phyloP scores from a whole-genome alignment of 2,797 vertebrate species.

The Nannoperca obscura region DNA sequence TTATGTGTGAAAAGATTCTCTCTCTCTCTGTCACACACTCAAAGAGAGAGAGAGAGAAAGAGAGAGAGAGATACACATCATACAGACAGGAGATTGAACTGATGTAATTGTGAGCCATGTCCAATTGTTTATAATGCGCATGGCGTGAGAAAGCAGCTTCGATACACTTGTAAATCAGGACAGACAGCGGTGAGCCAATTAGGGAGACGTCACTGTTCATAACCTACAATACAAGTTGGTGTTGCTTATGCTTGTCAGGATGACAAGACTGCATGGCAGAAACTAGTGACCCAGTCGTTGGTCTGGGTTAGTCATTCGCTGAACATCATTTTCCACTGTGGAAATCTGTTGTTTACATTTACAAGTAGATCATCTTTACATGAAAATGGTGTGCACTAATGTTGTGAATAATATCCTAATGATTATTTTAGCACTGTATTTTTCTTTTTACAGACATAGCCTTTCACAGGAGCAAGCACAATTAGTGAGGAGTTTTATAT shows the following conservation, averaged over 20 bases:
- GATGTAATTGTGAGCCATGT: constrained; percentile 57
- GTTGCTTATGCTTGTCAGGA: constrained; percentile 51
- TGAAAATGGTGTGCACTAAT: constrained; percentile 4
- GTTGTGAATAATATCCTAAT: constrained; percentile 12
- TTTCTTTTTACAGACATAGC: background rate
- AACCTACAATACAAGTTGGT: constrained; percentile 50
- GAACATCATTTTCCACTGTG: constrained; percentile 10
- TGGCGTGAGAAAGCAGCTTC: constrained; percentile 57
- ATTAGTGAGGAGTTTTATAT: constrained; percentile 37
- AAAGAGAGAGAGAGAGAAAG: background rate
- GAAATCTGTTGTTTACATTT: constrained; percentile 25
- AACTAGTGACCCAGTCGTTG: constrained; percentile 31
- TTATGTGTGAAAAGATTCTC: background rate
- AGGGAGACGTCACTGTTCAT: constrained; percentile 62
- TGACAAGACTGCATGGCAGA: constrained; percentile 31
- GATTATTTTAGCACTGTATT: background rate
- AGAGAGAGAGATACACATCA: background rate
- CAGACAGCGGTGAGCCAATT: constrained; percentile 65
- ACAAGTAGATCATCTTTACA: constrained; percentile 9
- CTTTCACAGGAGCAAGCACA: constrained; percentile 3
- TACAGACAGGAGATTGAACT: constrained; percentile 35
- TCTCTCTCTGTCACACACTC: background rate
- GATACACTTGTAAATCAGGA: constrained; percentile 71
- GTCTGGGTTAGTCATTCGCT: constrained; percentile 2
- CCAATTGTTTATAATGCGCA: constrained; percentile 65